These are phyloP conservation scores for Acyrthosiphon pisum DNA, from an alignment of 1,140 invertebrate genomes.

Conservation along the genomic window DNA sequence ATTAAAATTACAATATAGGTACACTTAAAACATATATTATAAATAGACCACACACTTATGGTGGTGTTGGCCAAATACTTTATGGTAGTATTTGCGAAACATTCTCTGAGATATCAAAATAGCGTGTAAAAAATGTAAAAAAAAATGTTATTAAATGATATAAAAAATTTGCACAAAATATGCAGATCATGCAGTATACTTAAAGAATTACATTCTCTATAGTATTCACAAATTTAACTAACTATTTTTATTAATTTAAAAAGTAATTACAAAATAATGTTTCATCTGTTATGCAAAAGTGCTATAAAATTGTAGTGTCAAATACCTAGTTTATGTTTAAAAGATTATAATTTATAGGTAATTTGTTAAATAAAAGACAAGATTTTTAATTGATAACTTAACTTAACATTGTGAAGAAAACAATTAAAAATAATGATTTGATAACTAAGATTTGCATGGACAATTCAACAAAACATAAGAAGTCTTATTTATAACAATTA, in stretches of 20 bases:
- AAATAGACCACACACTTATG: background rate
- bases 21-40: background rate
- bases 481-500: no score
- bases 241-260: slow-evolving; percentile 16
- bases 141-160: background rate
- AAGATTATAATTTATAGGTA: background rate
- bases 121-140: slow-evolving; percentile 4
- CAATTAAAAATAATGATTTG: background rate
- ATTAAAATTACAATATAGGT: slow-evolving; percentile 58
- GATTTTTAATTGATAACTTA: background rate
- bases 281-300: background rate
- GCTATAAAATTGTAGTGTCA: background rate
- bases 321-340: background rate
- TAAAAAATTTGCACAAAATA: slow-evolving; percentile 11
- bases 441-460: background rate
- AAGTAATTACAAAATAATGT: slow-evolving; percentile 7
- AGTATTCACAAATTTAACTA: background rate
- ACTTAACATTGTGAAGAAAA: background rate
- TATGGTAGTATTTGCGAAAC: background rate
- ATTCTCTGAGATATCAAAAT: background rate
- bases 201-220: background rate
- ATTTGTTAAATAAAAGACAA: background rate
- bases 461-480: no score
- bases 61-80: background rate
- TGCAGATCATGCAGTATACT: slow-evolving; percentile 10